These are phyloP conservation scores for Apamea sordens DNA, from an alignment of 2,888 invertebrate species.

Conservation along the genomic window DNA sequence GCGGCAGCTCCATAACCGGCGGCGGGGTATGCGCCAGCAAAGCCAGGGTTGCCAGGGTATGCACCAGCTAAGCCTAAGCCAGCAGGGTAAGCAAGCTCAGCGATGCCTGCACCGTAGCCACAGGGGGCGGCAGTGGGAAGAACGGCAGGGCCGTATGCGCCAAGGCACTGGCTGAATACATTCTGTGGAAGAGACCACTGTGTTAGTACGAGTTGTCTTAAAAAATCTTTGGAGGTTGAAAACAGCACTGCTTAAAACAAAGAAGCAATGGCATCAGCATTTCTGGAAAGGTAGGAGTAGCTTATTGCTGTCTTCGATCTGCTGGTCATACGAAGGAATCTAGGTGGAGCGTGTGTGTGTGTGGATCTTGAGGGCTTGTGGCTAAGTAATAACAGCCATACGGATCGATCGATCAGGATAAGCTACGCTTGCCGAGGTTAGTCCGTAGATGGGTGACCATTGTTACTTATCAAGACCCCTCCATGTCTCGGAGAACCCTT, in stretches of 20 bases:
- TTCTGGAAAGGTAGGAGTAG: background rate
- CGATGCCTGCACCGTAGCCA: constrained; percentile 35
- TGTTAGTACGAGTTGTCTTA: background rate
- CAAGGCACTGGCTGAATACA: constrained; percentile 34
- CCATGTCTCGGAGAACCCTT: too few relatives aligned
- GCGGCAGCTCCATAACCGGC: constrained; percentile 36
- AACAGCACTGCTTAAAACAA: background rate
- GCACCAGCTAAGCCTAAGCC: constrained; percentile 25
- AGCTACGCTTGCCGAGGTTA: too few relatives aligned
- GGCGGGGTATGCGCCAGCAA: constrained; percentile 15
- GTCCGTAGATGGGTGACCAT: too few relatives aligned
- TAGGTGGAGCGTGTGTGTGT: background rate
- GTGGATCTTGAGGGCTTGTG: too few relatives aligned
- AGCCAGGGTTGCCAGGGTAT: constrained; percentile 5
- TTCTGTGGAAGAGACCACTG: constrained; percentile 17
- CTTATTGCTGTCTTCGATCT: background rate
- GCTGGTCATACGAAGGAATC: too few relatives aligned
- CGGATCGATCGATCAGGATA: too few relatives aligned
- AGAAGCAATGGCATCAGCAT: background rate
- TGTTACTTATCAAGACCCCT: too few relatives aligned
- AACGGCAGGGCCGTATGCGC: constrained; percentile 36
- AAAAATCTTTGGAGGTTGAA: background rate
- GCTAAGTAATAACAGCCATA: too few relatives aligned
- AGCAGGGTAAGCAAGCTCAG: constrained; percentile 26
- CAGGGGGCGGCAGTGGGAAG: constrained; percentile 7